Evolutionary conservation across 1,140 invertebrate genomes (phyloP), one percentile per base, ranked within the genome.

Genomic region (Macrotrachela quadricornifera): DNA sequence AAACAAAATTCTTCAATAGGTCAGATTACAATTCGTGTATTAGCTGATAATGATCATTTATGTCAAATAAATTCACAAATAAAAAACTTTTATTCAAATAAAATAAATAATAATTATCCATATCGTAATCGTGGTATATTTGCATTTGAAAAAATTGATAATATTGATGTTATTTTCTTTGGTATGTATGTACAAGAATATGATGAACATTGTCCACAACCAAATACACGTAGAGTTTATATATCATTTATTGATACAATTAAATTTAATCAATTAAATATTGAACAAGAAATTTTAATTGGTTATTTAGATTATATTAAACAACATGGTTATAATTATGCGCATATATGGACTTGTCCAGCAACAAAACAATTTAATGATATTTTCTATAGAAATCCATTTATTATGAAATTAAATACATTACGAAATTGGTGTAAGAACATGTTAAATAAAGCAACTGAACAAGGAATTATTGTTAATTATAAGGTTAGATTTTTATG

Each of bases 131-230:
- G 99, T 74, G 91, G 92, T 2, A 74, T 99, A 50, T 99, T 99
- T 74, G 94, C 92, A 50, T 99, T 97, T 74, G 90, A 99, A 71
- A 88, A 97, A 62, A 83, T 97, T 39, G 90, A 97, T 65, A 91
- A 91, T 21, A 80, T 81, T 9, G 94, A 99, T 72, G 87, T 97
- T 2, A 97, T 92, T 71, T 97, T 99, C 75, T 99, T 99, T 72
- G 94, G 92, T 53, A 96, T 99, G 86, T 92, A 99, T 69, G 94
- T 99, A 1, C 91, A 99, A 73, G 94, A 99, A 72, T 99, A 99
- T 68, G 91, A 91, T 14, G 94, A 87, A 37, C 86, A 96, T 61
- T 88, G 86, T 72, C 80, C 84, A 4, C 73, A 77, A 49, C 94
- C 94, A 1, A 99, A 99, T 67, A 88, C 85, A 46, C 77, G 72